A percentile compares a stretch with the other conserved stretches of the same genome.
phyloP scores from a whole-genome alignment of 92 coral and sea anemone genomes.

The Bergia sp. region DNA sequence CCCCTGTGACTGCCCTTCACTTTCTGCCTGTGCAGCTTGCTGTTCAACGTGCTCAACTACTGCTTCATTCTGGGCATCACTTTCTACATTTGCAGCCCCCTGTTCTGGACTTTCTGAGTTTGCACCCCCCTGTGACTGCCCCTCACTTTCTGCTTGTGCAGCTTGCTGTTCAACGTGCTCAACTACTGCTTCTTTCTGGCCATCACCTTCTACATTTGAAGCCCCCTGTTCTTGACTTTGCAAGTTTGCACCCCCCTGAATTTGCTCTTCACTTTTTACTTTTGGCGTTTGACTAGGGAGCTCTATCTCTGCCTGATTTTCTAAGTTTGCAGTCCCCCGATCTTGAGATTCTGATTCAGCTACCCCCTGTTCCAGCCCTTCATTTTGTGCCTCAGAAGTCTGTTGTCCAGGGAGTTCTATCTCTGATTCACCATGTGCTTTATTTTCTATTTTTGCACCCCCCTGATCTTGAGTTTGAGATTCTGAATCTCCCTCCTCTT shows the following conservation, averaged over 20 bases:
- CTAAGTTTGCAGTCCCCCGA: slow-evolving; percentile 2
- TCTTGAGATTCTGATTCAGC: slow-evolving; percentile 15
- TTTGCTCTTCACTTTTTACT: slow-evolving; percentile 21
- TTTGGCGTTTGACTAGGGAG: not conserved
- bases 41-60: not conserved
- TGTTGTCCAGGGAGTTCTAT: slow-evolving; percentile 4
- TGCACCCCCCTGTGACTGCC: not conserved
- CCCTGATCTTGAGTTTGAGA: slow-evolving; percentile 13
- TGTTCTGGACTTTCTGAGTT: slow-evolving; percentile 35
- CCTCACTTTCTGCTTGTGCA: slow-evolving; percentile 11
- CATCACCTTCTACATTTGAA: slow-evolving; percentile 12
- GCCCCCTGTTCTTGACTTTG: slow-evolving; percentile 35
- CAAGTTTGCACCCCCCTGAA: not conserved
- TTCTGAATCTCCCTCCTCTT: slow-evolving; percentile 1
- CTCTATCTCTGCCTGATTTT: not conserved
- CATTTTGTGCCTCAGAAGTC: not conserved
- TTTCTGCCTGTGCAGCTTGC: slow-evolving; percentile 33
- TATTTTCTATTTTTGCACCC: slow-evolving; percentile 7
- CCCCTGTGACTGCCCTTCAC: slow-evolving; percentile 11
- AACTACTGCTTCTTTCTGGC: not conserved
- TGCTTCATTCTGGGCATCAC: slow-evolving; percentile 1
- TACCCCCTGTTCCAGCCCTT: not conserved
- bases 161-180: slow-evolving; percentile 5
- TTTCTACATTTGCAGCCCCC: slow-evolving; percentile 18
- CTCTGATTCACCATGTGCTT: not conserved